phyloP scores from a whole-genome alignment of 2,888 invertebrate genomes.

The Mystacides longicornis region DNA sequence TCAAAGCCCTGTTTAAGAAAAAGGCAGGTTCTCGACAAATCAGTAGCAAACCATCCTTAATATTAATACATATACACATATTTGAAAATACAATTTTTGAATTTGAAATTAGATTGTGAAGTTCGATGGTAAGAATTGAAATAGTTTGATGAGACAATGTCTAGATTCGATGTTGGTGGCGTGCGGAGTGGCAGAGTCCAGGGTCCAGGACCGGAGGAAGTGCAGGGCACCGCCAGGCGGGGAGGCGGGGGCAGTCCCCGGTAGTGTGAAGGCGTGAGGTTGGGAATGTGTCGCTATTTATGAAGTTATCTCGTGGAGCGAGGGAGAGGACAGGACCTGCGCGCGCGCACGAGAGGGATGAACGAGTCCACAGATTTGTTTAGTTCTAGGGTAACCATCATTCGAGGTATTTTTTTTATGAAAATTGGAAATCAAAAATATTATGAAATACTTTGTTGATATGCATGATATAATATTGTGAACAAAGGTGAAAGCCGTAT shows the following conservation, averaged over 20 bases:
- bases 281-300: constrained; percentile 25
- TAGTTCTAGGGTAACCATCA: not conserved
- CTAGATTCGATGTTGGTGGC: constrained; percentile 16
- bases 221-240: not conserved
- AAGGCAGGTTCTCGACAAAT: too few relatives aligned
- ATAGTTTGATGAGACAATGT: too few relatives aligned
- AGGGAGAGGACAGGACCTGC: not conserved
- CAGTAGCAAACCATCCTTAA: too few relatives aligned
- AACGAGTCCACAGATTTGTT: not conserved
- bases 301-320: constrained; percentile 23
- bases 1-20: too few relatives aligned
- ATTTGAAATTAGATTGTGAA: not conserved
- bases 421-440: too few relatives aligned
- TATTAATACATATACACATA: too few relatives aligned
- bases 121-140: not conserved
- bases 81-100: not conserved
- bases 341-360: constrained; percentile 9
- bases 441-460: too few relatives aligned
- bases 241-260: constrained; percentile 11
- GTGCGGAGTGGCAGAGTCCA: constrained; percentile 11
- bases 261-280: constrained; percentile 16
- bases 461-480: too few relatives aligned
- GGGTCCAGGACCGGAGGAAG: constrained; percentile 13
- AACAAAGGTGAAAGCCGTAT: too few relatives aligned
- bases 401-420: too few relatives aligned